These are phyloP conservation scores for Drosophila hamatofila DNA, from an alignment of 2,888 invertebrate genomes.

Conservation along the genomic window DNA sequence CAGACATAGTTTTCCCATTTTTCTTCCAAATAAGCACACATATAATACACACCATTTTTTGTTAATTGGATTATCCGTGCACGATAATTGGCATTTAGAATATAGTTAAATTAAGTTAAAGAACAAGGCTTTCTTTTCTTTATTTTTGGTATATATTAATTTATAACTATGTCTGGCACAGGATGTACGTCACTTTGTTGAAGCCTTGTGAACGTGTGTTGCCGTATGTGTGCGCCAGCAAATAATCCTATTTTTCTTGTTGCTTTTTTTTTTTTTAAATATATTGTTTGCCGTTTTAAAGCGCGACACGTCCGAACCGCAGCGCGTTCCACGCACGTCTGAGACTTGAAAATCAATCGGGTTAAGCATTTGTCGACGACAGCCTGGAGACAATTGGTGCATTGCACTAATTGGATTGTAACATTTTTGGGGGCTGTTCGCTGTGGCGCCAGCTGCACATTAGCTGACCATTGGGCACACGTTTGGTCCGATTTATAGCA, in stretches of 20 bases:
- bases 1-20: background rate
- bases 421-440: slow-evolving; percentile 66
- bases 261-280: background rate
- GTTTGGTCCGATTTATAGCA: slow-evolving; percentile 49
- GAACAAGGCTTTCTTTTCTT: background rate
- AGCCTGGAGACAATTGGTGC: slow-evolving; percentile 53
- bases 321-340: slow-evolving; percentile 83
- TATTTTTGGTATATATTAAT: background rate
- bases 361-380: slow-evolving; percentile 63
- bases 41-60: slow-evolving; percentile 81
- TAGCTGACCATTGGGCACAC: slow-evolving; percentile 52
- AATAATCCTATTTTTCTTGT: slow-evolving; percentile 26
- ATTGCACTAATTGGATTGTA: slow-evolving; percentile 84
- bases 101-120: slow-evolving; percentile 42
- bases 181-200: slow-evolving; percentile 44
- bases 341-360: slow-evolving; percentile 73
- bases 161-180: slow-evolving; percentile 29
- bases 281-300: slow-evolving; percentile 18
- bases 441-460: slow-evolving; percentile 43
- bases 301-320: slow-evolving; percentile 84
- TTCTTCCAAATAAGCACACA: background rate
- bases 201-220: slow-evolving; percentile 16
- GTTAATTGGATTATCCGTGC: slow-evolving; percentile 74
- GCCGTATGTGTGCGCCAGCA: slow-evolving; percentile 7
- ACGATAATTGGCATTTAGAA: slow-evolving; percentile 68